phyloP scores from a whole-genome alignment of 2,888 invertebrate species.

The Terebella lapidaria region DNA sequence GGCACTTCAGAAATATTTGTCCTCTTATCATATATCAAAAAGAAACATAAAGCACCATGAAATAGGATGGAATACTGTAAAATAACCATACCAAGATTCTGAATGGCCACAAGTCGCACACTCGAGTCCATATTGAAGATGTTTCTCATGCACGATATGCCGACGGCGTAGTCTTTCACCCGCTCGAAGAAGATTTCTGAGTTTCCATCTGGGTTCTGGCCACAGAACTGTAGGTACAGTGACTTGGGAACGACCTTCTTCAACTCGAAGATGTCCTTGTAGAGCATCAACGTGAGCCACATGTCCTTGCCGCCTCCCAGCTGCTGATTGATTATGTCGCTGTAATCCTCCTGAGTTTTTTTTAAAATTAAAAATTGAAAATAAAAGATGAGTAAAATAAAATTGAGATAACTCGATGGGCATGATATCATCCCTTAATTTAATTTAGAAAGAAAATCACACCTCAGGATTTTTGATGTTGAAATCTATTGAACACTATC shows the following conservation, averaged over 20 bases:
- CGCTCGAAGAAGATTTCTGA: constrained; percentile 32
- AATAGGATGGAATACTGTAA: no score
- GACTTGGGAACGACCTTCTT: constrained; percentile 19
- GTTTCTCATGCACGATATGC: constrained; percentile 37
- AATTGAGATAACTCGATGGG: no score
- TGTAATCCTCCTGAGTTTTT: constrained; percentile 28
- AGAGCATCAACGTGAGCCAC: constrained; percentile 32
- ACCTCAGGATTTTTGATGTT: no score
- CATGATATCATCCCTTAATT: no score
- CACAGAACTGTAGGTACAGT: constrained; percentile 29
- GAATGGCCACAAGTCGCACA: constrained; percentile 36
- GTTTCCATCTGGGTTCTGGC: constrained; percentile 22
- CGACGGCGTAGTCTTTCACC: constrained; percentile 38
- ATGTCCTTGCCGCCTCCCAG: constrained; percentile 27
- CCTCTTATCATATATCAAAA: no score
- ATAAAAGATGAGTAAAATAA: no score
- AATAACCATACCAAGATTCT: constrained; percentile 33
- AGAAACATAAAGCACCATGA: no score
- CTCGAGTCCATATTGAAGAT: constrained; percentile 40
- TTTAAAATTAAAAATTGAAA: background rate
- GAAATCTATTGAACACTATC: no score
- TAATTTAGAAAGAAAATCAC: no score
- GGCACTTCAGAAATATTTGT: no score
- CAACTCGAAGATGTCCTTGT: constrained; percentile 34
- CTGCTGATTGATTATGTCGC: constrained; percentile 24